These are phyloP conservation scores for Strigamia maritima DNA, from an alignment of 2,888 invertebrate genomes.

Conservation along the genomic window DNA sequence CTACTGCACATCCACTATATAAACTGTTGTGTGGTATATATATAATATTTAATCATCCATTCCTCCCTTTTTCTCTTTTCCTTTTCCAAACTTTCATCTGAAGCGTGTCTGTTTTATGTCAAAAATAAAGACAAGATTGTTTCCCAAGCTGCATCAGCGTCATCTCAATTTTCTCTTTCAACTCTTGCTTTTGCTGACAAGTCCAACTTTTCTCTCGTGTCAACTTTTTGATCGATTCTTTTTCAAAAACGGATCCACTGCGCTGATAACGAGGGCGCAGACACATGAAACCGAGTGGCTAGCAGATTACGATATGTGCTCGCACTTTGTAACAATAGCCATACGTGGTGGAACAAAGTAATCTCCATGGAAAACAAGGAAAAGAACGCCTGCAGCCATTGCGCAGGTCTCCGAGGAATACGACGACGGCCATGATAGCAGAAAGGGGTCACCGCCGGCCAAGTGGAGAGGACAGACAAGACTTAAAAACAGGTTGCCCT, in stretches of 20 bases:
- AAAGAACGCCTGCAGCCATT: not conserved
- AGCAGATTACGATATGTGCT: slow-evolving; percentile 20
- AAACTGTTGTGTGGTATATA: not conserved
- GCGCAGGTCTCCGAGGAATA: slow-evolving; percentile 9
- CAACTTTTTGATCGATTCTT: slow-evolving; percentile 20
- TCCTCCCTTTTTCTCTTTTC: not conserved
- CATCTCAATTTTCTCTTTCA: not conserved
- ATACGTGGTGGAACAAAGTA: slow-evolving; percentile 15
- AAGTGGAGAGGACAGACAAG: slow-evolving; percentile 13
- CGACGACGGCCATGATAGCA: slow-evolving; percentile 11
- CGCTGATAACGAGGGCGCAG: not conserved
- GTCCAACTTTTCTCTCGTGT: slow-evolving; percentile 6
- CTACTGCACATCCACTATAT: no score
- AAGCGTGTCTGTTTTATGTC: not conserved
- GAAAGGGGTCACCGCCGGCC: slow-evolving; percentile 23
- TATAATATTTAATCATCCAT: not conserved
- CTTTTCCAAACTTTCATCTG: not conserved
- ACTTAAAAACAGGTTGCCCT: slow-evolving; percentile 23
- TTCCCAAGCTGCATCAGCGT: slow-evolving; percentile 18
- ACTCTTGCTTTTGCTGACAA: slow-evolving; percentile 23
- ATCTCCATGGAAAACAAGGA: slow-evolving; percentile 20
- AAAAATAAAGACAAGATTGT: slow-evolving; percentile 23
- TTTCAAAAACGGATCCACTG: slow-evolving; percentile 1
- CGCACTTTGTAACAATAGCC: slow-evolving; percentile 19
- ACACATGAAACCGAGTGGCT: slow-evolving; percentile 20